phyloP scores from a whole-genome alignment of 2,797 vertebrate genomes.

The Iguana delicatissima region DNA sequence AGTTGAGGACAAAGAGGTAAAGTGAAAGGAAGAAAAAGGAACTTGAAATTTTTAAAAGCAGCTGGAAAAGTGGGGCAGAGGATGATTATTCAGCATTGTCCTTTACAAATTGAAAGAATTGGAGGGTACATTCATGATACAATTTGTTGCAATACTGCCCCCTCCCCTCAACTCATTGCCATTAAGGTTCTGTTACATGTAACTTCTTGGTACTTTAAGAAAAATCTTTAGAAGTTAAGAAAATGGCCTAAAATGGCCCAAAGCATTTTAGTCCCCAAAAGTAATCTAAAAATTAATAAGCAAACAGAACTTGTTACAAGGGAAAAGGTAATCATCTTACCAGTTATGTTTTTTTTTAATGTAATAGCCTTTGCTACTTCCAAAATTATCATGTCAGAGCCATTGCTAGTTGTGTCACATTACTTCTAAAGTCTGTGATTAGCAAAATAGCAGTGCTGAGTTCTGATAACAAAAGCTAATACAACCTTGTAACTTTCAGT shows the following conservation, averaged over 20 bases:
- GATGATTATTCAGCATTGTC: too few relatives aligned
- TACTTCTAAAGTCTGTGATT: background rate
- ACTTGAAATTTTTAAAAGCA: too few relatives aligned
- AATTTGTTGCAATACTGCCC: background rate
- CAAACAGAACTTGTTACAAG: background rate
- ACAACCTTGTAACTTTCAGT: background rate
- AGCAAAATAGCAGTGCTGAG: background rate
- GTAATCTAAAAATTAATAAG: background rate
- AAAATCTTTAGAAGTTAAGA: background rate
- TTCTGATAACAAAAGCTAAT: conserved; percentile 2
- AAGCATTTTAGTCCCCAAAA: background rate
- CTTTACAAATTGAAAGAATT: background rate
- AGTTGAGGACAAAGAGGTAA: too few relatives aligned
- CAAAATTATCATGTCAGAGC: background rate
- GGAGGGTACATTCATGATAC: background rate
- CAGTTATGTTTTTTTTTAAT: background rate
- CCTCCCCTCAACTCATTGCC: background rate
- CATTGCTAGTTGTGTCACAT: background rate
- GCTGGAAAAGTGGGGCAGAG: too few relatives aligned
- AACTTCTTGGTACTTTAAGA: too few relatives aligned
- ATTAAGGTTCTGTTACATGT: background rate
- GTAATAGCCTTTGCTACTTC: background rate
- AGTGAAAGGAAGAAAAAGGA: too few relatives aligned
- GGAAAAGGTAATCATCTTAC: background rate
- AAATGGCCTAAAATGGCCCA: background rate